Evolutionary conservation across 2,113 vertebrate species (phyloP), one percentile per base, ranked within the genome.

Genomic region (Sylvia atricapilla): DNA sequence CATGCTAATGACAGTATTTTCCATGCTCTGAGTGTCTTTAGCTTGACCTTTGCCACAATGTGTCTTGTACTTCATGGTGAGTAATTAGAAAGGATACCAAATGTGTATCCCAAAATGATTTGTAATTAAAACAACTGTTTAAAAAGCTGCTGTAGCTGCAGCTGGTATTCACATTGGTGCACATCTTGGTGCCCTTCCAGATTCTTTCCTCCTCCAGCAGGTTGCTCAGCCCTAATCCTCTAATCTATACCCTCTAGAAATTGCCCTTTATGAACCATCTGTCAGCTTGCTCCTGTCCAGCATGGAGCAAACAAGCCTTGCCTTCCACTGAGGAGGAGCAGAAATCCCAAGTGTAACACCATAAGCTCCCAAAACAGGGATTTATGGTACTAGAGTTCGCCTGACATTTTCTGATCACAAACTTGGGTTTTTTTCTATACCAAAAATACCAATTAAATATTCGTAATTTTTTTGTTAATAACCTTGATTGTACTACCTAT

Each of bases 41-140:
- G 52, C n/a, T 87, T 95, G 64, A 89, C 91, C 86, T 95, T 89
- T 95, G 80, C 69, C 73, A 56, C 52, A 76, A 16, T 59, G 47
- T 68, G 89, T 89, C 84, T 81, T 84, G 47, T 64, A 75, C 39
- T 31, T 92, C 69, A 37, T 30, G 43, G 68, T 60, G 66, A 52
- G 22, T 94, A 68, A 91, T 78, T 92, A 84, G 60, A 49, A 90
- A 44, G 28, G 35, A 79, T 41, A 91, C 31, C n/a, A 83, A 90
- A 87, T 60, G 33, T 33, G 17, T 76, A 80, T 76, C 50, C 28
- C 50, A 43, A 52, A 93, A 77, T 81, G 3, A 70, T 63, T 63
- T 72, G 23, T 75, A 72, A 75, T 87, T 92, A 89, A 90, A 92
- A 60, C 55, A 72, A 68, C 52, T 81, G 37, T 75, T 95, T 87